These are phyloP conservation scores for Coleophora deauratella DNA, from an alignment of 2,888 invertebrate genomes.

Conservation along the genomic window DNA sequence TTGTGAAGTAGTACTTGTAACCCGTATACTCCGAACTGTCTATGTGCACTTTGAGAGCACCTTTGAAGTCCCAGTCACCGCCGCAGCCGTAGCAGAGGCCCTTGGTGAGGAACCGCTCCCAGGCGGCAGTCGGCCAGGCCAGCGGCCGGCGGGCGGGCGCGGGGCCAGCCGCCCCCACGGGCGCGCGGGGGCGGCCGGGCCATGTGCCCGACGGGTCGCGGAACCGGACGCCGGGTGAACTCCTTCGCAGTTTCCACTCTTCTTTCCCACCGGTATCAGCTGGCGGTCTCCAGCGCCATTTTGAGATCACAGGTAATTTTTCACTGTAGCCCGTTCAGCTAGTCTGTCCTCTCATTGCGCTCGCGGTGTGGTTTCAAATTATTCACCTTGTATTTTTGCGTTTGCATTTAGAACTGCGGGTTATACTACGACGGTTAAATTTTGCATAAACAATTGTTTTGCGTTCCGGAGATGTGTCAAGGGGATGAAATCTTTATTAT, in stretches of 20 bases:
- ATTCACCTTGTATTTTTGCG: slow-evolving; percentile 12
- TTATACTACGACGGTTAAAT: not conserved
- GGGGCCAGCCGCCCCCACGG: slow-evolving; percentile 26
- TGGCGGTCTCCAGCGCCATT: slow-evolving; percentile 64
- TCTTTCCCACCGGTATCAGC: slow-evolving; percentile 52
- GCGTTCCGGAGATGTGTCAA: no score
- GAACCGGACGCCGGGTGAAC: slow-evolving; percentile 35
- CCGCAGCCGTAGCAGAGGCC: slow-evolving; percentile 63
- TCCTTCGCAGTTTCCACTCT: slow-evolving; percentile 68
- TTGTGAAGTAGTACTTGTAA: slow-evolving; percentile 57
- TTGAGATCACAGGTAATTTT: slow-evolving; percentile 67
- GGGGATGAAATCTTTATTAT: no score
- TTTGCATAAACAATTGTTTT: no score
- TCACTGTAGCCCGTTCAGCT: slow-evolving; percentile 24
- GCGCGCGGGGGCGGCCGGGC: slow-evolving; percentile 63
- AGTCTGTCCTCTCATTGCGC: slow-evolving; percentile 31
- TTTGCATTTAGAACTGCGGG: slow-evolving; percentile 15
- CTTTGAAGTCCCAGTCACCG: slow-evolving; percentile 59
- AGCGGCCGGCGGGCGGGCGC: not conserved
- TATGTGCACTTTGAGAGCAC: slow-evolving; percentile 57
- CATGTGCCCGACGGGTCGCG: slow-evolving; percentile 51
- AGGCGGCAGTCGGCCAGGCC: slow-evolving; percentile 19
- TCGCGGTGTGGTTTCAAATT: slow-evolving; percentile 1
- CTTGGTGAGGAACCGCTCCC: slow-evolving; percentile 54
- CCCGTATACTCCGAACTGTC: slow-evolving; percentile 68